Base-by-base conservation (phyloP, 2,797 vertebrate genomes). In the Syngnathus acus region DNA sequence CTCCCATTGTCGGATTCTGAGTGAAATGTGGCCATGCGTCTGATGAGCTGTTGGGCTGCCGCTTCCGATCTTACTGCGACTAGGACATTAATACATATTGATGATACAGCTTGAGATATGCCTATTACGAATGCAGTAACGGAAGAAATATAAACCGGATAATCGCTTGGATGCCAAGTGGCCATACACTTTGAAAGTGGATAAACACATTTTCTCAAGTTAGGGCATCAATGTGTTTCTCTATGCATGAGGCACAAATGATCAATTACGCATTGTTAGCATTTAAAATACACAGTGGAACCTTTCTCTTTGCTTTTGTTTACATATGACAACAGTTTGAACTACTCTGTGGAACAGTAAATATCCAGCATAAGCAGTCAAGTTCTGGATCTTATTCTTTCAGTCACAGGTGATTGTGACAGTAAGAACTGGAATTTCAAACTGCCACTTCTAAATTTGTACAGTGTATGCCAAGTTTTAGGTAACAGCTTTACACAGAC, bases 21-120 rank as follows among this genome's bases (percentile, higher is more conserved):
- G 42, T 6, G 67, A 71, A 76, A 71, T 78, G 19, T 62, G 66
- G 76, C 70, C 11, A 65, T 65, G 78, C 65, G n/a, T 78, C 68
- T 74, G 69, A 65, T 37, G 72, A 72, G 76, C 73, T 38, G 69
- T 61, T 3, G 66, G 60, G 71, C 65, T n/a, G 77, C 75, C 0
- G 64, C 66, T 68, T 64, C 60, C 68, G 79, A 82, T 86, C 21
- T 17, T 37, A 4, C 72, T 5, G 43, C 9, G 75, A 83, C 82
- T 57, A 59, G 65, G 80, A 64, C 73, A 23, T 74, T 80, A 81
- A 81, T 78, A 62, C 75, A 81, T 67, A 73, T 78, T 74, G 75
- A 81, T 75, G 78, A 85, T 83, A 72, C 64, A 66, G 68, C 64
- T 26, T 65, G 72, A 84, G 82, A 84, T 11, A 78, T 51, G 14